Conservation (phyloP, 2,797 vertebrate genomes). For the Ceryle rudis region DNA sequence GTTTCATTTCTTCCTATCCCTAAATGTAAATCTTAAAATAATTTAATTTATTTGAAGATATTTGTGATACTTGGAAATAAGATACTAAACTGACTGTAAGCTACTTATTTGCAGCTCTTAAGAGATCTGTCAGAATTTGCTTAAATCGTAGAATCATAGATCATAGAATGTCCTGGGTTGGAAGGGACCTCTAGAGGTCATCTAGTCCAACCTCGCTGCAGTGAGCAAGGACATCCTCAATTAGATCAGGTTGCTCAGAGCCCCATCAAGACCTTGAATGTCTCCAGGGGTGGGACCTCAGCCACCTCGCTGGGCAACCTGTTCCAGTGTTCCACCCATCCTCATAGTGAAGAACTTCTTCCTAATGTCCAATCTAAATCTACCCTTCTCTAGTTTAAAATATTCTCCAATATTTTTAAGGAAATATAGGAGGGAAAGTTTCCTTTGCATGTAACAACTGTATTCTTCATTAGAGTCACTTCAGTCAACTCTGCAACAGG, state of each 20-base stretch:
- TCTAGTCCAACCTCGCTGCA: no score
- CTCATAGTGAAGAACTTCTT: no score
- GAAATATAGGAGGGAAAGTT: background rate
- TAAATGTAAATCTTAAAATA: background rate
- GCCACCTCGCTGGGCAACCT: no score
- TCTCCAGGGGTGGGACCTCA: no score
- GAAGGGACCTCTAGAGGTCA: no score
- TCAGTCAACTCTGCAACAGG: constrained; percentile 86
- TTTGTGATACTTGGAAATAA: background rate
- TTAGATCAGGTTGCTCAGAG: no score
- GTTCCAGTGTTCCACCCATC: no score
- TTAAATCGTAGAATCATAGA: background rate
- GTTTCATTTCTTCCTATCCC: background rate
- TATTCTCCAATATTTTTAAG: background rate
- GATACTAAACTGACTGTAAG: background rate
- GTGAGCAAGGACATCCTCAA: no score
- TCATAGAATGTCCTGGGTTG: no score
- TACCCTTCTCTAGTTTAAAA: no score
- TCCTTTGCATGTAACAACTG: background rate
- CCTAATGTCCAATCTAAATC: no score
- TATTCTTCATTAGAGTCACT: constrained; percentile 83
- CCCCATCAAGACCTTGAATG: no score
- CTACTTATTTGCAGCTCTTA: background rate
- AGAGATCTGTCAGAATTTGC: background rate
- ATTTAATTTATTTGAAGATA: background rate